phyloP scores from a whole-genome alignment of 2,797 vertebrate species.

The Denticeps clupeoides region DNA sequence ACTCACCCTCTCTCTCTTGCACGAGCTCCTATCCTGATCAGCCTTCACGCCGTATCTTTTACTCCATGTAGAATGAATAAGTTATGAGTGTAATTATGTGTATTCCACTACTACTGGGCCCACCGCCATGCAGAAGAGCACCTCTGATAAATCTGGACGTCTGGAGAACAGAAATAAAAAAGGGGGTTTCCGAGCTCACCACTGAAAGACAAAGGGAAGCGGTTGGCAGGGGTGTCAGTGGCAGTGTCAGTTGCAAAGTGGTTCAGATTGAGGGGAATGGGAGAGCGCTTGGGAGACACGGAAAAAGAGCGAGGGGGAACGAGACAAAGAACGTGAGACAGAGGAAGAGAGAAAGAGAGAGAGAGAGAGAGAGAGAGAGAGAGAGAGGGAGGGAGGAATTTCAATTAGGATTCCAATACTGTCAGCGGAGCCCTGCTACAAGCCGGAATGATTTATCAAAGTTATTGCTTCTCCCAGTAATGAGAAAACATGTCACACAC shows the following conservation, averaged over 20 bases:
- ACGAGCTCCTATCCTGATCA: no score
- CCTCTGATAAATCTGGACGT: no score
- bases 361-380: conserved; percentile 18
- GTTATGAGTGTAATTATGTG: no score
- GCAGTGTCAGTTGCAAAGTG: not conserved
- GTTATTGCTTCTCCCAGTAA: conserved; percentile 62
- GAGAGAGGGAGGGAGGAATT: conserved; percentile 49
- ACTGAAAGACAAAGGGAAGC: not conserved
- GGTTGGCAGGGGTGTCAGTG: not conserved
- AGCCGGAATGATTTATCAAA: conserved; percentile 69
- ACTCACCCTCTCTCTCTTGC: no score
- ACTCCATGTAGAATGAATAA: no score
- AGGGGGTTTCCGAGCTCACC: no score
- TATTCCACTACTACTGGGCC: no score
- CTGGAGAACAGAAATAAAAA: no score
- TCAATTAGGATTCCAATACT: conserved; percentile 70
- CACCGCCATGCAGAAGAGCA: no score
- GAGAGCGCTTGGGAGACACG: conserved; percentile 22
- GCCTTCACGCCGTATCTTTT: no score
- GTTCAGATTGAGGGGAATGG: conserved; percentile 12
- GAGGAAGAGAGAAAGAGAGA: conserved; percentile 11
- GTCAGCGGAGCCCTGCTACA: conserved; percentile 57
- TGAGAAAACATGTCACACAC: conserved; percentile 49
- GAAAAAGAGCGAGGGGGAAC: not conserved
- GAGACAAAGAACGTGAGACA: not conserved